Conservation (phyloP, 1,140 invertebrate species). For the Oreohelix idahoensis region DNA sequence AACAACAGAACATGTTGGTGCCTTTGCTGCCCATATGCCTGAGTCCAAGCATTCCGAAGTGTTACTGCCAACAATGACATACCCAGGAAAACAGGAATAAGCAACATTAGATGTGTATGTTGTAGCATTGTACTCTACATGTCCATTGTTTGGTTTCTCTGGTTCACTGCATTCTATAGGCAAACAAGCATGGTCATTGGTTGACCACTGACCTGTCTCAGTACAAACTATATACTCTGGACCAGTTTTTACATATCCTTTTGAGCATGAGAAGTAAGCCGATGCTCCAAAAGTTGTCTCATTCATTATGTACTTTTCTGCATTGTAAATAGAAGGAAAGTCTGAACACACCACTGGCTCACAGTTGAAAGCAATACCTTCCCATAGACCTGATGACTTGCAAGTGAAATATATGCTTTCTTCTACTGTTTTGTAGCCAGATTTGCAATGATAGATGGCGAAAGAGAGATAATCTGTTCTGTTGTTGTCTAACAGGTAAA, state of each 20-base stretch:
- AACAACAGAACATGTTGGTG: neutral
- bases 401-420: neutral
- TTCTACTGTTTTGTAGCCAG: neutral
- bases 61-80: neutral
- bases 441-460: constrained; percentile 10
- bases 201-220: constrained; percentile 31
- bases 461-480: constrained; percentile 7
- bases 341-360: constrained; percentile 11
- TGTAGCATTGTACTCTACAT: neutral
- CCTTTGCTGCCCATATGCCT: neutral
- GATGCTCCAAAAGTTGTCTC: constrained; percentile 33
- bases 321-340: neutral
- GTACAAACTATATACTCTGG: constrained; percentile 27
- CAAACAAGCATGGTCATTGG: constrained; percentile 14
- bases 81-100: constrained; percentile 6
- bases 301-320: neutral
- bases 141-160: neutral
- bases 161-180: constrained; percentile 35
- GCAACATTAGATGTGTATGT: neutral
- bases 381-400: constrained; percentile 13
- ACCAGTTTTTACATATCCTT: constrained; percentile 73
- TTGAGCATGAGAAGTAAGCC: constrained; percentile 74
- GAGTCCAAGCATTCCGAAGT: constrained; percentile 9
- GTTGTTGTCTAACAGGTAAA: constrained; percentile 7
- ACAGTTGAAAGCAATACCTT: constrained; percentile 37